Evolutionary conservation across 2,113 vertebrate genomes (phyloP).

Genomic region (Arvicanthis niloticus): DNA sequence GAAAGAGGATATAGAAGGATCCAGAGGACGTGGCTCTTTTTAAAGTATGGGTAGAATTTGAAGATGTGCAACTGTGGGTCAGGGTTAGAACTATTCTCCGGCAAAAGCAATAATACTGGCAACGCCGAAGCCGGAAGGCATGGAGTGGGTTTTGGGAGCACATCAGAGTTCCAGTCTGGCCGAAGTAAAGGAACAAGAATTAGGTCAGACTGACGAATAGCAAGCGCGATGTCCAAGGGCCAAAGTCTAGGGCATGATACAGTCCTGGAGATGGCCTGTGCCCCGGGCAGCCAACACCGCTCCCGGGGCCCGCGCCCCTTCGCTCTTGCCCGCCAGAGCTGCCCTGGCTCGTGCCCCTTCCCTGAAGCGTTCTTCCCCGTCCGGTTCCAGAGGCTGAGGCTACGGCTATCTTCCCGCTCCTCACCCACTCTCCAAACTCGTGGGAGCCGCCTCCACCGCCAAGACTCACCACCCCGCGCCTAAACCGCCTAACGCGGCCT

Average conservation of each 20-base stretch:
- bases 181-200: background rate
- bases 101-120: slow-evolving; percentile 19
- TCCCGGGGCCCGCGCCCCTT: slow-evolving; percentile 60
- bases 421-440: slow-evolving; percentile 41
- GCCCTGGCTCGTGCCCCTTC: slow-evolving; percentile 47
- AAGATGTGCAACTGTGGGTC: slow-evolving; percentile 33
- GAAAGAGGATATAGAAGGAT: background rate
- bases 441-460: slow-evolving; percentile 30
- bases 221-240: background rate
- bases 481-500: slow-evolving; percentile 79
- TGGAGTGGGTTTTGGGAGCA: slow-evolving; percentile 17
- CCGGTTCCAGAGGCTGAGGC: background rate
- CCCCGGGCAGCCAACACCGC: slow-evolving; percentile 2
- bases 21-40: slow-evolving; percentile 19
- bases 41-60: slow-evolving; percentile 2
- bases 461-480: slow-evolving; percentile 78
- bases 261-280: background rate
- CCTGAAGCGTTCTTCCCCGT: slow-evolving; percentile 57
- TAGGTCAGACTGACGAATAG: background rate
- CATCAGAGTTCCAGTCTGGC: slow-evolving; percentile 34
- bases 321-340: background rate
- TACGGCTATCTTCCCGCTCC: slow-evolving; percentile 24
- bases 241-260: background rate
- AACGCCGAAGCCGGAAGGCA: slow-evolving; percentile 69
- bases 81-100: background rate